phyloP scores from a whole-genome alignment of 2,888 invertebrate species.

The Agapostemon virescens region DNA sequence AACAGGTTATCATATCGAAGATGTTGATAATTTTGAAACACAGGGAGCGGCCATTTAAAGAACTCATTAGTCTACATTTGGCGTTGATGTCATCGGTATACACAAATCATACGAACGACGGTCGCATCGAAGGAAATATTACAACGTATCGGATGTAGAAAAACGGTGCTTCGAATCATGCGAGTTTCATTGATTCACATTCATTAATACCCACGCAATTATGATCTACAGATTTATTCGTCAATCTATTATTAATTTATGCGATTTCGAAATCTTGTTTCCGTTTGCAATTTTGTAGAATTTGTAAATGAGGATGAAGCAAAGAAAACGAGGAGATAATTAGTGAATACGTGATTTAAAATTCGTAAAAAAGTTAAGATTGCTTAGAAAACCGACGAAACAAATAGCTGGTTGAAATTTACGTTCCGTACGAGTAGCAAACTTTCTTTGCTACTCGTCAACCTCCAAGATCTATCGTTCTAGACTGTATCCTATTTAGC shows the following conservation, averaged over 20 bases:
- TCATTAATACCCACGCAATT: neutral
- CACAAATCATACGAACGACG: conserved; percentile 44
- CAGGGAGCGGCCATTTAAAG: conserved; percentile 19
- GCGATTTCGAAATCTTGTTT: too few species aligned
- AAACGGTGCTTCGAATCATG: neutral
- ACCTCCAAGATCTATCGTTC: too few species aligned
- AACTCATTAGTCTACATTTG: conserved; percentile 47
- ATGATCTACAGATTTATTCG: neutral
- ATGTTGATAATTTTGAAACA: conserved; percentile 15
- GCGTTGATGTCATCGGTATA: conserved; percentile 51
- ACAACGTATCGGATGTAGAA: conserved; percentile 41
- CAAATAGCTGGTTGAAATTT: too few species aligned
- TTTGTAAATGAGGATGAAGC: too few species aligned
- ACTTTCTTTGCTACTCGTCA: too few species aligned
- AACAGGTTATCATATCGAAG: conserved; percentile 14
- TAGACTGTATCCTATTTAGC: too few species aligned
- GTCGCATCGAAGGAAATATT: conserved; percentile 24
- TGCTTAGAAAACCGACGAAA: too few species aligned
- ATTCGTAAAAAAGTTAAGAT: too few species aligned
- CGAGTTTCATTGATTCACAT: neutral
- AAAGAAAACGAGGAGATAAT: too few species aligned
- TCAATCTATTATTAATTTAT: neutral
- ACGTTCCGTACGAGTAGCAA: too few species aligned
- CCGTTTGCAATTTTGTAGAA: too few species aligned
- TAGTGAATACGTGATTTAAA: too few species aligned